These are phyloP conservation scores for Agrochola litura DNA, from an alignment of 2,888 invertebrate species.

Conservation along the genomic window DNA sequence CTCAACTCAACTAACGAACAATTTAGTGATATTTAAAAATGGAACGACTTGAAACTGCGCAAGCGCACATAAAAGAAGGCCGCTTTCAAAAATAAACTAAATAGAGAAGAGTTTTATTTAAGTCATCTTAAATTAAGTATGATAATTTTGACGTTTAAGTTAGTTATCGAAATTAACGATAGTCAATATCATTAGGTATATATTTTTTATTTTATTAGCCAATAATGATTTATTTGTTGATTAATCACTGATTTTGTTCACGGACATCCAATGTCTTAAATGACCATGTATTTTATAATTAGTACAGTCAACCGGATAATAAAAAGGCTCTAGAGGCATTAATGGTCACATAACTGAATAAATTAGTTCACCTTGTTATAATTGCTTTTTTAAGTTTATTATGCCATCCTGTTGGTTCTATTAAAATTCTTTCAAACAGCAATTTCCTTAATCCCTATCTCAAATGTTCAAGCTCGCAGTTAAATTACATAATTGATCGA, in stretches of 20 bases:
- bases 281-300: slow-evolving; percentile 48
- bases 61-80: background rate
- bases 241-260: slow-evolving; percentile 49
- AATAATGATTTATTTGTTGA: slow-evolving; percentile 43
- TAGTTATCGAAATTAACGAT: slow-evolving; percentile 24
- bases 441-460: slow-evolving; percentile 43
- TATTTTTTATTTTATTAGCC: slow-evolving; percentile 31
- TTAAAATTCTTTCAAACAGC: slow-evolving; percentile 35
- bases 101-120: background rate
- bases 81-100: slow-evolving; percentile 8
- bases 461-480: slow-evolving; percentile 42
- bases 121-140: slow-evolving; percentile 25
- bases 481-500: slow-evolving; percentile 71
- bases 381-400: slow-evolving; percentile 45
- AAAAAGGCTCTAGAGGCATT: slow-evolving; percentile 25
- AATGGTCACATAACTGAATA: slow-evolving; percentile 42
- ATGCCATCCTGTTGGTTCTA: slow-evolving; percentile 49
- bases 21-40: slow-evolving; percentile 12
- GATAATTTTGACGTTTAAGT: slow-evolving; percentile 13
- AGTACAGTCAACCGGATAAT: slow-evolving; percentile 44
- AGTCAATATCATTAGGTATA: slow-evolving; percentile 22
- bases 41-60: slow-evolving; percentile 6
- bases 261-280: slow-evolving; percentile 33
- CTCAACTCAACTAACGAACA: background rate
- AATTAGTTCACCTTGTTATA: slow-evolving; percentile 36